Base-by-base conservation (phyloP, 2,113 vertebrate species). In the Cacatua alba region DNA sequence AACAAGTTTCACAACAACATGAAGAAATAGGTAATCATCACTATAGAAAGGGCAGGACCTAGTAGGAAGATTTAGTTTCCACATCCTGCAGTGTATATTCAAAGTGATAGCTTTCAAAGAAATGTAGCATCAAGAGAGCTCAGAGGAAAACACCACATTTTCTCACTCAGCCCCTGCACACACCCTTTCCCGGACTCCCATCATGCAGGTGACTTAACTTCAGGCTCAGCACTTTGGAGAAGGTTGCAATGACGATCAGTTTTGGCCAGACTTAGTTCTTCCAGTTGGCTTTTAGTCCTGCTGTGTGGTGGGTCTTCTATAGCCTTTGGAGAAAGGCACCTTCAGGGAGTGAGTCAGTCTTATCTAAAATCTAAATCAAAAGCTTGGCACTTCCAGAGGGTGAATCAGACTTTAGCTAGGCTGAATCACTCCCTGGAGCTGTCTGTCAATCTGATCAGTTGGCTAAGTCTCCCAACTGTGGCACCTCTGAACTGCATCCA, bases 391-490 rank as follows among this genome's bases (percentile, higher is more conserved):
- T 92, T 94, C 80, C 51, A 81, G 76, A 88, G 69, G 9, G 64
- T 92, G 91, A 94, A 86, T 94, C 83, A 96, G 83, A 84, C 37
- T 51, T 75, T 55, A 90, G 43, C 55, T 75, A 72, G 49, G 80
- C 91, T 95, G 92, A 95, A 83, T 94, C 86, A 92, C 60, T 88
- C 76, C 64, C 49, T 90, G n/a, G 48, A 95, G 64, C 86, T 94
- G 72, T 62, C 82, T 92, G 16, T 94, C 72, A 86, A 31, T 88
- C 55, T 94, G 92, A 78, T 69, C 80, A 91, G 55, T 64, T 94
- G 91, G 91, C 64, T 86, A 71, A 43, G 25, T 75, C 29, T 86
- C 37, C 51, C 1, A 4, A 11, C 43, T 48, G 31, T 86, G 83
- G 51, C 0, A 4, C 35, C 51, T 94, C 86, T 95, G 94, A 86